Evolutionary conservation across 2,113 vertebrate species (phyloP).

Genomic region (Cheirogaleus medius): DNA sequence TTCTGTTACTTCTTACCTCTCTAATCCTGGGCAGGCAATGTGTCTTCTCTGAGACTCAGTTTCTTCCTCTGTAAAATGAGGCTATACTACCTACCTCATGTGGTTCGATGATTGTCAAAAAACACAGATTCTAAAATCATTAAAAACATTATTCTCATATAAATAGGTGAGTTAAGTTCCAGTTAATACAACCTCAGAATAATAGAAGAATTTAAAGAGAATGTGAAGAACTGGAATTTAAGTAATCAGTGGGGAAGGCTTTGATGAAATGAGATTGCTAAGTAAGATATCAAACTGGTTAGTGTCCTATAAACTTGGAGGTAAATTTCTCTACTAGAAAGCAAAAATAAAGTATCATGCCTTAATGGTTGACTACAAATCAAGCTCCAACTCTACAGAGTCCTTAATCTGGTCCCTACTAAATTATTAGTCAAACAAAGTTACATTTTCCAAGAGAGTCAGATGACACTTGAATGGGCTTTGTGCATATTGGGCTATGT

Average conservation of each 20-base stretch:
- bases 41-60: not conserved
- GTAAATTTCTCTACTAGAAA: conserved; percentile 15
- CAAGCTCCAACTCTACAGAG: not conserved
- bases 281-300: not conserved
- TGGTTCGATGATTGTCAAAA: conserved; percentile 13
- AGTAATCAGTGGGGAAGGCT: not conserved
- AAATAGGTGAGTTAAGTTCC: not conserved
- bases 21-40: not conserved
- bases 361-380: conserved; percentile 31
- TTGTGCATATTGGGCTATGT: not conserved
- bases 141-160: not conserved
- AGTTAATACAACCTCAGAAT: not conserved
- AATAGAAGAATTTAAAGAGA: not conserved
- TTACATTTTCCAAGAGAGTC: not conserved
- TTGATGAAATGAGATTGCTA: not conserved
- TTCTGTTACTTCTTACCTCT: not conserved
- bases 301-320: not conserved
- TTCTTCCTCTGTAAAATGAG: conserved; percentile 44
- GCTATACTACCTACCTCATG: conserved; percentile 54
- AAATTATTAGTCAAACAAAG: not conserved
- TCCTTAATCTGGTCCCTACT: not conserved
- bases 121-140: not conserved
- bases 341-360: not conserved
- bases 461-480: not conserved
- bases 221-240: not conserved